Evolutionary conservation across 2,888 invertebrate genomes (phyloP), one percentile per base, ranked within the genome.

Genomic region (Amiota minor): DNA sequence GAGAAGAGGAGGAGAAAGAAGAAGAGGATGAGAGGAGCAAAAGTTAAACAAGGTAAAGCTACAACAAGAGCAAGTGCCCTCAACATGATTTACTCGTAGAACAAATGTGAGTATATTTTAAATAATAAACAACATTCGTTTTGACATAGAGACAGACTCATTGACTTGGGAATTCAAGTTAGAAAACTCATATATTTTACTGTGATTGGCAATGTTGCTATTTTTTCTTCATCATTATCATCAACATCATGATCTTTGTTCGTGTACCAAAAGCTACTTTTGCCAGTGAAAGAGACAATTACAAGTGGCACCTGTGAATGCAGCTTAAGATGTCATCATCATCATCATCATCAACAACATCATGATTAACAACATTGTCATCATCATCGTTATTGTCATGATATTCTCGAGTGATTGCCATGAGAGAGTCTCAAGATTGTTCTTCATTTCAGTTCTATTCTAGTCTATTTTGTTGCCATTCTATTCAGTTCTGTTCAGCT

Each of bases 271-370:
- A 18, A 18, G 23, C 9, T 23, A 12, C 14, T 23, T 12, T 23
- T 45, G 62, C n/a, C 35, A 23, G 46, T 46, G 16, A 64, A 45
- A 8, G 59, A 20, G 20, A 59, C 59, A 59, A 59, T 59, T 62
- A 45, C 62, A 62, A 62, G 62, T 62, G 62, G 70, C 70, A 70
- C 70, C 70, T 70, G 70, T 70, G 70, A n/a, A 23, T 45, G 56
- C 45, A 56, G 56, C 70, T 70, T 70, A 53, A 70, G 70, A 56
- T 70, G 70, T 70, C 70, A 70, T 49, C 56, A 70, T 35, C 62
- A 35, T 53, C 16, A 20, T 16, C 59, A 59, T 10, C 20, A 59
- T 12, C 23, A 59, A 9, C 12, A 18, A 18, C 12, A 59, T 62
- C 61, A 62, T 62, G 35, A 20, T 35, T 35, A 35, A 14, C 62